Base-by-base conservation (phyloP, 2,113 vertebrate genomes). In the Sialia sialis region DNA sequence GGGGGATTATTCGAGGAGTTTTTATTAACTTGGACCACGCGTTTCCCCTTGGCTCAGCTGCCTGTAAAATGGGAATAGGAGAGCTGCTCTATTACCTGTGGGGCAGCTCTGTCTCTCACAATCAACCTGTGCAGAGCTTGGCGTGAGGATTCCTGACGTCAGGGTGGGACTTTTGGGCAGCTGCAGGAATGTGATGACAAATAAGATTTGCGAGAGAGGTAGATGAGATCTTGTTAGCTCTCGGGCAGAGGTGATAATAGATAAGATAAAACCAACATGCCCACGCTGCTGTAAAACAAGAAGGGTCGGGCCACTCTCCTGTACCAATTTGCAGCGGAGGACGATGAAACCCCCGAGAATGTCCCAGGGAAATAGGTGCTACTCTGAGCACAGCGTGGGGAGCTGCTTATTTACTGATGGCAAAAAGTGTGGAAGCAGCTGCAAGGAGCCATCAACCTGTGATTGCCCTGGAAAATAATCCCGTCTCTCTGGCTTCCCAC, bases 391-490 rank as follows among this genome's bases (percentile, higher is more conserved):
- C 59, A 58, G 69, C 7, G 14, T 34, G 66, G 70, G 91, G 94
- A 86, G 63, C 41, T 84, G 87, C 85, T 73, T 74, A 62, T 96
- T 94, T 94, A 94, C 84, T 58, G 63, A 73, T 56, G 91, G 84
- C 52, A 63, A 30, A 66, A 90, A 89, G 91, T 29, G 89, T 70
- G 70, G 84, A 88, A 89, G 86, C 96, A 97, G 97, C 96, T 97
- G 94, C 86, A 77, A 97, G 96, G 94, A 95, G 90, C 89, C 89
- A 75, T 91, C 86, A 84, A 87, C 75, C 80, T 46, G 44, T 94
- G 96, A 97, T 92, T 96, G 96, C 93, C 84, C 76, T 36, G 89
- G 93, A 97, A 97, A 97, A 97, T 80, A 97, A 97, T 94, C 87
- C 96, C 68, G 46, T 95, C 92, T 84, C 84, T 72, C 80, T 10